phyloP scores from a whole-genome alignment of 1,140 invertebrate genomes.

The Bombus consobrinus region DNA sequence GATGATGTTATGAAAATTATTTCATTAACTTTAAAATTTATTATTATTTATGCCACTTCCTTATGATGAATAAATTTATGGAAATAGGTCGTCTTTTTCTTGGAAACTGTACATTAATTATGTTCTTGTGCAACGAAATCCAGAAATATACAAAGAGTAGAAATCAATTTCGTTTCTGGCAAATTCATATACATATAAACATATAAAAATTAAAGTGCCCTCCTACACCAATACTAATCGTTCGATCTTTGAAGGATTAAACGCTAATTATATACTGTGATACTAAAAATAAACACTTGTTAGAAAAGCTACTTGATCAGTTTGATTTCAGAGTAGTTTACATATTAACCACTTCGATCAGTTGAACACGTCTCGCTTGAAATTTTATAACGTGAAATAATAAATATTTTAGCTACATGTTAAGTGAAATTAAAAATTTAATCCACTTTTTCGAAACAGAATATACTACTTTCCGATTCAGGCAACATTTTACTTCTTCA shows the following conservation, averaged over 20 bases:
- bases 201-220: no score
- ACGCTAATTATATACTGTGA: no score
- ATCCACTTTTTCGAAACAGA: not conserved
- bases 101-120: not conserved
- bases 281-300: no score
- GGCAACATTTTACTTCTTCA: not conserved
- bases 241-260: no score
- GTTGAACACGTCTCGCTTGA: no score
- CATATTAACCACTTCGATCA: no score
- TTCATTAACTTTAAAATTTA: not conserved
- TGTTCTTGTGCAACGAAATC: not conserved
- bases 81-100: not conserved
- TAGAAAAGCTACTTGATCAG: no score
- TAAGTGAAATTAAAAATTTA: not conserved
- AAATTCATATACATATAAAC: not conserved
- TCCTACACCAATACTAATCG: no score
- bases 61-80: not conserved
- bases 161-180: not conserved
- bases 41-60: not conserved
- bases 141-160: not conserved
- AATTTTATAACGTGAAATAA: no score
- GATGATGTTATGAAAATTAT: no score
- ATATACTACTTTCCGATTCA: not conserved
- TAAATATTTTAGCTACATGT: no score
- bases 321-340: no score